Conservation (phyloP, 37 sponge, comb jelly and placozoan genomes). For the Halisarca cf. caerulea region DNA sequence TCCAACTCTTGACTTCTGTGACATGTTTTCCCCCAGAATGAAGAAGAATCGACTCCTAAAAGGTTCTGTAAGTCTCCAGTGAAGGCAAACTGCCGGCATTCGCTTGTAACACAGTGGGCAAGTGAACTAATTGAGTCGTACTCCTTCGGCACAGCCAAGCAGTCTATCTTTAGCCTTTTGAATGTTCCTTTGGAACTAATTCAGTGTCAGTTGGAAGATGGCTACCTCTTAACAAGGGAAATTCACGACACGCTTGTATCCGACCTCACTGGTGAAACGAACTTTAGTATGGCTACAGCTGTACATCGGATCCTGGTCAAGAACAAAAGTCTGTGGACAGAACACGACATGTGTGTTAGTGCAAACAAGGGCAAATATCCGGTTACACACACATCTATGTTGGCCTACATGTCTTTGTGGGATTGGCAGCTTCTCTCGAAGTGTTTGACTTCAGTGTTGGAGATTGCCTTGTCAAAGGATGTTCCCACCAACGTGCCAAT, state of each 20-base stretch:
- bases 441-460: background rate
- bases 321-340: background rate
- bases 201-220: background rate
- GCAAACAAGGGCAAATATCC: background rate
- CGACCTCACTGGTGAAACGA: background rate
- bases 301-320: background rate
- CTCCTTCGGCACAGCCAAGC: too few relatives aligned
- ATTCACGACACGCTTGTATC: background rate
- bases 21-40: too few relatives aligned
- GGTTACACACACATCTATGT: background rate
- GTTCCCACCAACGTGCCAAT: background rate
- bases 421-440: background rate
- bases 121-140: too few relatives aligned
- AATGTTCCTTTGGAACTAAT: background rate
- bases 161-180: too few relatives aligned
- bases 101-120: too few relatives aligned
- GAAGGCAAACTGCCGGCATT: too few relatives aligned
- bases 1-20: too few relatives aligned
- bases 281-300: background rate
- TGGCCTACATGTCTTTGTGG: background rate
- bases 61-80: too few relatives aligned
- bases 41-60: too few relatives aligned
- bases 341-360: background rate
- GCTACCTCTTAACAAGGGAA: background rate
- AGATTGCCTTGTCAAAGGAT: background rate